phyloP scores from a whole-genome alignment of 2,797 vertebrate genomes.

The Florisuga fusca region DNA sequence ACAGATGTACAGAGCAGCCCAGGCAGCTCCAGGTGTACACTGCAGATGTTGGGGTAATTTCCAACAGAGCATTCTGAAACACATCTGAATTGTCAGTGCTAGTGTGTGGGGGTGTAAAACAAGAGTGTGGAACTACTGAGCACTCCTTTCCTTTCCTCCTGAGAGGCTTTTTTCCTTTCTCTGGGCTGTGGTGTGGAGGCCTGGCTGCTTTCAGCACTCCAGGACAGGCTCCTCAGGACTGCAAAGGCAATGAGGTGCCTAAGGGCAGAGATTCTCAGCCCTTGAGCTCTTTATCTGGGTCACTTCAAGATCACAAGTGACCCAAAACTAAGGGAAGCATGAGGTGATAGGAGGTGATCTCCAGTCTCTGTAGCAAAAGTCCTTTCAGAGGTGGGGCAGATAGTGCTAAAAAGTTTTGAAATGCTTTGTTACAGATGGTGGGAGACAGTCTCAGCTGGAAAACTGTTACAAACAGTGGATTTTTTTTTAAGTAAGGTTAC shows the following conservation, averaged over 20 bases:
- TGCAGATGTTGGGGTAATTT: background rate
- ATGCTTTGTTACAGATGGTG: background rate
- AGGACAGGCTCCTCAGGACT: background rate
- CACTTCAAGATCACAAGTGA: conserved; percentile 36
- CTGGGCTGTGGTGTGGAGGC: background rate
- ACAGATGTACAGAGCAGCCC: background rate
- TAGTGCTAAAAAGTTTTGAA: background rate
- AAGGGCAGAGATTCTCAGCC: background rate
- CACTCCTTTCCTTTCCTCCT: background rate
- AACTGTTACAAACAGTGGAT: background rate
- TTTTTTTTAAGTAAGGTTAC: background rate
- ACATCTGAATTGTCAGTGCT: background rate
- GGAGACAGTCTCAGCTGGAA: background rate
- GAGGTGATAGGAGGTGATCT: background rate
- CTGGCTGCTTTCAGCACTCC: background rate
- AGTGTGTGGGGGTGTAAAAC: rapidly evolving
- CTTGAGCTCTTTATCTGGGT: conserved; percentile 39
- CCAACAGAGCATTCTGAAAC: background rate
- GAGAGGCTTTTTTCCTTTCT: background rate
- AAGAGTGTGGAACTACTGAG: background rate
- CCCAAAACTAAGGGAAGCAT: conserved; percentile 1
- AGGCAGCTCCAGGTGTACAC: background rate
- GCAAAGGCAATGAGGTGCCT: background rate
- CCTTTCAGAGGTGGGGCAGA: background rate
- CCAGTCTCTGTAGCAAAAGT: background rate